Conservation (phyloP, 1,140 invertebrate genomes). For the Drosophila chauvacae region DNA sequence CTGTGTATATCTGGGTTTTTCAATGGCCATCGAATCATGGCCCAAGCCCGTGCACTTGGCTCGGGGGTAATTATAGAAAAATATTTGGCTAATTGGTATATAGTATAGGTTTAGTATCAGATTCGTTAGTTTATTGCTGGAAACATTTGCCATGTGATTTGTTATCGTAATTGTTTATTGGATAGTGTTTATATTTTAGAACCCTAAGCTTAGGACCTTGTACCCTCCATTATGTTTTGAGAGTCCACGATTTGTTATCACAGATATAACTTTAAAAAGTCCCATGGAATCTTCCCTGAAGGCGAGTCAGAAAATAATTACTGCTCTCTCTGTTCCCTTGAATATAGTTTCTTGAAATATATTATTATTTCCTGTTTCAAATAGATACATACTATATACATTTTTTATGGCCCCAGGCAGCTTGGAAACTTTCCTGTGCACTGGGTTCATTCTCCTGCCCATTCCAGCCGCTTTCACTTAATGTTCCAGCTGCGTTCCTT, state of each 20-base stretch:
- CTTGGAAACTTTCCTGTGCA: conserved; percentile 1
- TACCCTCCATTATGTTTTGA: not conserved
- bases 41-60: conserved; percentile 28
- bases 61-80: conserved; percentile 42
- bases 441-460: conserved; percentile 15
- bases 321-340: not conserved
- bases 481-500: conserved; percentile 50
- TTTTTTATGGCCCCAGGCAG: not conserved
- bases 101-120: conserved; percentile 34
- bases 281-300: not conserved
- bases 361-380: conserved; percentile 4
- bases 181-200: conserved; percentile 15
- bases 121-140: conserved; percentile 22
- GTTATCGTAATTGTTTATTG: conserved; percentile 27
- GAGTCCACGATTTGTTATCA: not conserved
- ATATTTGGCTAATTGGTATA: conserved; percentile 41
- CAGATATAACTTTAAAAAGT: not conserved
- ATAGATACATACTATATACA: not conserved
- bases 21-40: conserved; percentile 36
- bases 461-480: conserved; percentile 40
- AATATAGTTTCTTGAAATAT: not conserved
- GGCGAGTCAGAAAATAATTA: not conserved
- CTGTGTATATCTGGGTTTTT: conserved; percentile 45
- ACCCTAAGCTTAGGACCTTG: conserved; percentile 1
- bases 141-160: conserved; percentile 30